Percentiles rank a stretch among this genome's conserved stretches.
phyloP scores from a whole-genome alignment of 2,113 vertebrate genomes.

The Sylvietta virens region DNA sequence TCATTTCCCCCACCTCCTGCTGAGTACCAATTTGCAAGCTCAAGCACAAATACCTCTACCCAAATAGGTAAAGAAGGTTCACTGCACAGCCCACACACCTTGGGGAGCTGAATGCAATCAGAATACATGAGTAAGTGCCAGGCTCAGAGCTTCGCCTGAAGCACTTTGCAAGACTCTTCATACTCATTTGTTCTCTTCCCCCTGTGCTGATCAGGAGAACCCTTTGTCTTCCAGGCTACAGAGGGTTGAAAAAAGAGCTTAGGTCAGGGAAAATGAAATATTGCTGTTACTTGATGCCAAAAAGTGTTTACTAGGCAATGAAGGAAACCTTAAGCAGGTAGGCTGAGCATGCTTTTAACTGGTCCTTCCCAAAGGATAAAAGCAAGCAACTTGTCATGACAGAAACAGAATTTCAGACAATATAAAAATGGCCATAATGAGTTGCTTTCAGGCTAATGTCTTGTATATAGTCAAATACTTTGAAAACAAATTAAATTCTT shows the following conservation, averaged over 20 bases:
- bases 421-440: background rate
- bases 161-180: background rate
- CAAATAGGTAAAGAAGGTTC: background rate
- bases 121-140: background rate
- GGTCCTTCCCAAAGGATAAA: background rate
- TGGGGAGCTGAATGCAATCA: background rate
- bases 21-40: background rate
- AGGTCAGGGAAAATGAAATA: background rate
- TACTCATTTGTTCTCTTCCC: background rate
- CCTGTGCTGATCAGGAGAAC: background rate
- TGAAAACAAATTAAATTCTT: background rate
- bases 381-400: background rate
- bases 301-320: background rate
- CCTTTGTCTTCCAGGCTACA: background rate
- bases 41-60: background rate
- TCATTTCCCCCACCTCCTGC: background rate
- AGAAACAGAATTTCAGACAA: background rate
- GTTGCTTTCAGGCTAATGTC: background rate
- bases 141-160: slow-evolving; percentile 12
- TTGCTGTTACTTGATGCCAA: background rate
- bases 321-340: background rate
- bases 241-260: background rate
- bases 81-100: background rate
- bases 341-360: background rate
- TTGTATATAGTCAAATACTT: background rate